These are phyloP conservation scores for Sympetrum striolatum DNA, from an alignment of 2,888 invertebrate genomes.

Conservation along the genomic window DNA sequence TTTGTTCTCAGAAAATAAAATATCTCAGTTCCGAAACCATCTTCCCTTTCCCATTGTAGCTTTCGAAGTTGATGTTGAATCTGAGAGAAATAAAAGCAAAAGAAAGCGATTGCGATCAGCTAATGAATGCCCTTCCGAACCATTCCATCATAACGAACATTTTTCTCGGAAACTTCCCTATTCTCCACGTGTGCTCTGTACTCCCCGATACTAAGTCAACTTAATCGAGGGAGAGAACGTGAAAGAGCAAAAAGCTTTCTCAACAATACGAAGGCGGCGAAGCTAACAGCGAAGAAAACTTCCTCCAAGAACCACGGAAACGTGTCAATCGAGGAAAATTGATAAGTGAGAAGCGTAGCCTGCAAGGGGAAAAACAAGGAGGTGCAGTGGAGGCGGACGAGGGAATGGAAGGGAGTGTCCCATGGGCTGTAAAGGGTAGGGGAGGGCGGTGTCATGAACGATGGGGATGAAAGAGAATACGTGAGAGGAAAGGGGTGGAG, in stretches of 20 bases:
- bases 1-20: too few species aligned
- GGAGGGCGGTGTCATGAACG: neutral
- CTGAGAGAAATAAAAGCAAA: too few species aligned
- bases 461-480: constrained; percentile 43
- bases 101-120: too few species aligned
- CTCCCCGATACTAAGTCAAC: neutral
- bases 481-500: neutral
- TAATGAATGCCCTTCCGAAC: too few species aligned
- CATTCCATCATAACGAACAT: too few species aligned
- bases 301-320: neutral
- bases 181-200: neutral
- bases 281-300: neutral
- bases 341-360: neutral
- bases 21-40: too few species aligned
- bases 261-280: neutral
- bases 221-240: neutral
- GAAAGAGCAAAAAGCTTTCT: neutral
- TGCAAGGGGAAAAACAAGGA: neutral
- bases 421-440: neutral
- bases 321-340: neutral
- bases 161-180: too few species aligned
- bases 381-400: neutral
- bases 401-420: neutral
- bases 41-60: too few species aligned
- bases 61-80: too few species aligned